Percentiles rank a stretch among this genome's conserved stretches.
These are phyloP conservation scores for Lycaon pictus DNA, from an alignment of 2,113 vertebrate species.

Conservation along the genomic window DNA sequence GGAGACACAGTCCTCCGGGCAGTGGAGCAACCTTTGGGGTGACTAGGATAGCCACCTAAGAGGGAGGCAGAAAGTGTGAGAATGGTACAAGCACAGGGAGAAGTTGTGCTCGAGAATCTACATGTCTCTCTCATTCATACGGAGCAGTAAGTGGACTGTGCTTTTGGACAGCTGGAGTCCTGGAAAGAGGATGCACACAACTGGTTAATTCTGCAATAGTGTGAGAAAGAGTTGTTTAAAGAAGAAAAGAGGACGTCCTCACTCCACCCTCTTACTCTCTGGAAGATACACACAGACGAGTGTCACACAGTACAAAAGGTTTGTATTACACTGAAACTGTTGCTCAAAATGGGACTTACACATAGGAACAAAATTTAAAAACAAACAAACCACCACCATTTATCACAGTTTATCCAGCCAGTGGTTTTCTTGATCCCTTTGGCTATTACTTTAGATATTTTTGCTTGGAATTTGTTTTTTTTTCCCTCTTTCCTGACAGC, in stretches of 20 bases:
- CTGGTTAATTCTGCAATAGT: neutral
- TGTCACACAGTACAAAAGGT: neutral
- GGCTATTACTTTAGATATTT: constrained; percentile 53
- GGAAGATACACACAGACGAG: constrained; percentile 21
- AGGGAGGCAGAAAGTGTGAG: neutral
- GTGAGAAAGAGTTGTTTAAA: constrained; percentile 8
- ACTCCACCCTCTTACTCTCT: neutral
- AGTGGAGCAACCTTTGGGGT: neutral
- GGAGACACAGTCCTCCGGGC: accelerated
- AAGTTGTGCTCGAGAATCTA: neutral
- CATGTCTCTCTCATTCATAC: neutral
- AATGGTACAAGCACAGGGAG: neutral
- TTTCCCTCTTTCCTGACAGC: constrained; percentile 60
- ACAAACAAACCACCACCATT: constrained; percentile 63
- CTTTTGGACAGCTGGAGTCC: neutral
- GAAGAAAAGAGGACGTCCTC: neutral
- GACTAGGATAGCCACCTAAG: accelerated
- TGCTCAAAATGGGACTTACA: constrained; percentile 60
- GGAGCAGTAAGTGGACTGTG: neutral
- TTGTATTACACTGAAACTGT: constrained; percentile 53
- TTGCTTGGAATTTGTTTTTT: constrained; percentile 19
- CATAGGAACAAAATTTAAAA: constrained; percentile 68
- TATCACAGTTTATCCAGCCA: constrained; percentile 49
- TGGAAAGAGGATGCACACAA: neutral
- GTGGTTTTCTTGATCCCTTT: constrained; percentile 72